Base-by-base conservation (phyloP, 35 echinoderm and acorn worm species). In the Amphiura filiformis region DNA sequence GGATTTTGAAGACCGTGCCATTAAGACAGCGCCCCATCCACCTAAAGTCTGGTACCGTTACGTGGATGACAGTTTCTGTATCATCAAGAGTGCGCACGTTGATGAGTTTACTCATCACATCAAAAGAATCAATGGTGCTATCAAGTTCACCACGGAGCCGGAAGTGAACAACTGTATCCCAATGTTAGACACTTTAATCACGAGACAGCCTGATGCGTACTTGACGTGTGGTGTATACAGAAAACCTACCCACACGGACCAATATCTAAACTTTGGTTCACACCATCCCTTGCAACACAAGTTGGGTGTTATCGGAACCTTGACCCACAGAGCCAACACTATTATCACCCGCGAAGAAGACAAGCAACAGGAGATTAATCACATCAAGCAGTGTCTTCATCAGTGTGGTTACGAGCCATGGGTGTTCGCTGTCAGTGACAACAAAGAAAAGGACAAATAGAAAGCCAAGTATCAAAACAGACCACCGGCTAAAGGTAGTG, bases 281-380 rank as follows among this genome's bases (percentile, higher is more conserved):
- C 57, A 91, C 76, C 89, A 91, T 39, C 82, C 65, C 32, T 47
- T 91, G 17, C 36, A 79, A 85, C 89, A 91, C 42, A 91, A 91
- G 75, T 28, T 64, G 65, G 85, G 82, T 35, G 82, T 91, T 32
- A 82, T 91, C 31, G 17, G 82, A 20, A 91, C 82, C 4, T 38
- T 91, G 23, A 85, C 76, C 40, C 44, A 86, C 39, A 13, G 82
- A 0, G 84, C 76, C 47, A 40, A 78, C 17, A 77, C 65, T 57
- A 35, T 84, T 1, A 81, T 90, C 35, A 90, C 70, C 31, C 84
- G 31, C 56, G 30, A 78, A 36, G n/a, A 76, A 9, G 61, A 79
- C 4, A 84, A 80, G 37, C 15, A 39, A 31, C 28, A 36, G 20
- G 86, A 90, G 38, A 30, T 34, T 30, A 64, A 47, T 28, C 75